Evolutionary conservation across 2,113 vertebrate genomes (phyloP).

Genomic region (Willisornis vidua): DNA sequence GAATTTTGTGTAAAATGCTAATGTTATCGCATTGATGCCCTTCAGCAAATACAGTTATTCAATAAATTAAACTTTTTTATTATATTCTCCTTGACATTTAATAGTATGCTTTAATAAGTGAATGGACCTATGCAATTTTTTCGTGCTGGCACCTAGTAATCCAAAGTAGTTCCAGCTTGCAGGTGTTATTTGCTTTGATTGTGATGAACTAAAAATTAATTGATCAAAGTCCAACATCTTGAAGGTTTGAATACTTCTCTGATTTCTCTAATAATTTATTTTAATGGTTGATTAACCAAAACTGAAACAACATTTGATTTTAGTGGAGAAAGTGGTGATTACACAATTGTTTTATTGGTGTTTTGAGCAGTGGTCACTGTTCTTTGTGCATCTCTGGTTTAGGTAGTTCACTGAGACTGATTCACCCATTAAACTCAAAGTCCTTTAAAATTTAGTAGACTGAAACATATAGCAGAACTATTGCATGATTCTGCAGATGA

Average conservation of each 20-base stretch:
- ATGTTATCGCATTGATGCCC: constrained; percentile 24
- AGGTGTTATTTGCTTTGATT: not conserved
- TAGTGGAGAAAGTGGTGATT: not conserved
- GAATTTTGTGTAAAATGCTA: constrained; percentile 4
- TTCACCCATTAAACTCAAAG: not conserved
- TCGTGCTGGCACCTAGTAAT: not conserved
- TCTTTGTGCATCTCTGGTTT: not conserved
- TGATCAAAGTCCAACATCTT: not conserved
- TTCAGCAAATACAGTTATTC: constrained; percentile 29
- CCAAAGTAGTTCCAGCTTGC: not conserved
- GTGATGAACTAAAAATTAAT: not conserved
- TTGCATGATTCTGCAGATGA: not conserved
- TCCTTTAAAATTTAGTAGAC: not conserved
- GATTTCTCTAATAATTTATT: not conserved
- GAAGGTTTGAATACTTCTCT: not conserved
- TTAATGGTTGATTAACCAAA: constrained; percentile 3
- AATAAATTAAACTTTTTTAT: constrained; percentile 22
- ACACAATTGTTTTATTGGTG: not conserved
- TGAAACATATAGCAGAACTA: not conserved
- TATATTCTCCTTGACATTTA: constrained; percentile 5
- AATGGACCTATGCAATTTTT: not conserved
- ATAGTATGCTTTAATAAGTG: constrained; percentile 16
- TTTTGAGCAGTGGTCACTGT: not conserved
- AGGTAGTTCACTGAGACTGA: not conserved
- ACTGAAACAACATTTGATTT: not conserved